Evolutionary conservation across 1,140 invertebrate species (phyloP).

Genomic region (Diprion similis): DNA sequence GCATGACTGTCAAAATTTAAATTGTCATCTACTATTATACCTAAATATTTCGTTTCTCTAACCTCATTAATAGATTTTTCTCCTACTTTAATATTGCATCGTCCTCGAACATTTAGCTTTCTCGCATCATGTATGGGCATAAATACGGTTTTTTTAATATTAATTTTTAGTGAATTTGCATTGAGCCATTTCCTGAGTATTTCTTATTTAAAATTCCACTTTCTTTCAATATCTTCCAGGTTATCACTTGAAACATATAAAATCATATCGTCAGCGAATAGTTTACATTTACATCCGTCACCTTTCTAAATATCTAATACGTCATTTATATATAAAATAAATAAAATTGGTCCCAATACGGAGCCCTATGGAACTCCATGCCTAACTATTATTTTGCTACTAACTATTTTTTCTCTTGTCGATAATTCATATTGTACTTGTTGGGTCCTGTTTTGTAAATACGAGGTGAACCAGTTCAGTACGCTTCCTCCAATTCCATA

Average conservation of each 20-base stretch:
- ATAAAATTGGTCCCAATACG: too few relatives aligned
- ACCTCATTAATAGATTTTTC: not conserved
- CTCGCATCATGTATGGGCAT: slow-evolving; percentile 19
- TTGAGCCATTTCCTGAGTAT: slow-evolving; percentile 19
- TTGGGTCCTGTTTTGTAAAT: slow-evolving; percentile 14
- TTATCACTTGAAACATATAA: slow-evolving; percentile 23
- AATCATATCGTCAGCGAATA: slow-evolving; percentile 33
- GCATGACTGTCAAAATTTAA: slow-evolving; percentile 2
- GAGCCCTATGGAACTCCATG: slow-evolving; percentile 23
- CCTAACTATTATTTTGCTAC: not conserved
- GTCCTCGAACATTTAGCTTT: too few relatives aligned
- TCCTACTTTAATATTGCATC: not conserved
- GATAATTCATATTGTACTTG: slow-evolving; percentile 16
- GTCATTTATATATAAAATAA: slow-evolving; percentile 24
- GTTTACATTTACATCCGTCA: slow-evolving; percentile 22
- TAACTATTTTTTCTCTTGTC: slow-evolving; percentile 8
- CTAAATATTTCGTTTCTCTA: not conserved
- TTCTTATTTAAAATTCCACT: slow-evolving; percentile 6
- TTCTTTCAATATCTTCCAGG: not conserved
- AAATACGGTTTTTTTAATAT: slow-evolving; percentile 20
- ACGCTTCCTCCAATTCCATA: slow-evolving; percentile 19
- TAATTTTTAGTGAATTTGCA: slow-evolving; percentile 20
- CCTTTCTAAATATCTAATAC: slow-evolving; percentile 5
- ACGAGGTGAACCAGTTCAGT: slow-evolving; percentile 12
- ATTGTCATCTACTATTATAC: not conserved